These are phyloP conservation scores for Mya arenaria DNA, from an alignment of 1,140 invertebrate genomes.

Conservation along the genomic window DNA sequence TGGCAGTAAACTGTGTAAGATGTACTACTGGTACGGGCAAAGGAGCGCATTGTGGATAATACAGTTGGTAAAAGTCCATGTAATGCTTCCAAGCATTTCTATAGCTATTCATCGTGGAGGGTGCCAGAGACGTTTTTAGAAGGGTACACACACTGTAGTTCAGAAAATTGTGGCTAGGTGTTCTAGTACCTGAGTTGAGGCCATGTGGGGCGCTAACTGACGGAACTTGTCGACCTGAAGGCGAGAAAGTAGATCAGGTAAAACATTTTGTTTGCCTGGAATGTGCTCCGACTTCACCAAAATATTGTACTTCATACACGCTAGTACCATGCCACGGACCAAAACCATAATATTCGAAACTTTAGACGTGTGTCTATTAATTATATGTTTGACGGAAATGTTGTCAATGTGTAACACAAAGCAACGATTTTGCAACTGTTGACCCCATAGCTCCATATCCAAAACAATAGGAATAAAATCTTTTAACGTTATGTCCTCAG, in stretches of 20 bases:
- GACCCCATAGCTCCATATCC: conserved; percentile 41
- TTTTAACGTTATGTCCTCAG: conserved; percentile 21
- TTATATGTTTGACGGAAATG: conserved; percentile 45
- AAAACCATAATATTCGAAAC: conserved; percentile 46
- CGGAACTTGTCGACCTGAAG: conserved; percentile 53
- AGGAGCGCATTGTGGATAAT: too few species aligned
- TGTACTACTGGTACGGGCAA: too few species aligned
- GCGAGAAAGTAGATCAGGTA: conserved; percentile 56
- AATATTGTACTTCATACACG: conserved; percentile 32
- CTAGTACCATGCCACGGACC: too few species aligned
- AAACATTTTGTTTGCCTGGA: conserved; percentile 48
- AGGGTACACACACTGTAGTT: background rate
- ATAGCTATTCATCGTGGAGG: conserved; percentile 17
- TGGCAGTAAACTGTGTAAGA: too few species aligned
- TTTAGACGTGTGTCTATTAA: conserved; percentile 44
- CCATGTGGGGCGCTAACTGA: conserved; percentile 31
- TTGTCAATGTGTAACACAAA: conserved; percentile 49
- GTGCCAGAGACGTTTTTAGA: conserved; percentile 1
- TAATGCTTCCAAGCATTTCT: conserved; percentile 38
- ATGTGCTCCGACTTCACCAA: conserved; percentile 53
- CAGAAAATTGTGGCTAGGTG: background rate
- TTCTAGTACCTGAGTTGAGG: conserved; percentile 4
- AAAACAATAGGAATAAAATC: conserved; percentile 51
- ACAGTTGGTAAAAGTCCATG: too few species aligned
- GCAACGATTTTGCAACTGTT: background rate